Percentiles rank a stretch among this genome's conserved stretches.
phyloP scores from a whole-genome alignment of 2,113 vertebrate species.

The Clarias macrocephalus region DNA sequence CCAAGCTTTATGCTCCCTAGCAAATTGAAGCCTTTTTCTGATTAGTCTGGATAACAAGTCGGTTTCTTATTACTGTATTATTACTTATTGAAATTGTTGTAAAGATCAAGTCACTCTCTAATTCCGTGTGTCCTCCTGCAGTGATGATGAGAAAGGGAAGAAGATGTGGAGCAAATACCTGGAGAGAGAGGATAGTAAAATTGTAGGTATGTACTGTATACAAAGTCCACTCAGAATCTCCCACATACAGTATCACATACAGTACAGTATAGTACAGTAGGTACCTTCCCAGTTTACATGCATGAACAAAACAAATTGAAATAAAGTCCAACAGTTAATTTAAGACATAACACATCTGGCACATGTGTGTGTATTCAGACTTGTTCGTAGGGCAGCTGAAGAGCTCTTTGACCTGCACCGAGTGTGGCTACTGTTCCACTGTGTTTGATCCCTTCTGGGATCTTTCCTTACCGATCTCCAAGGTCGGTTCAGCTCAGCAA shows the following conservation, averaged over 20 bases:
- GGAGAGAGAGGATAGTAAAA: slow-evolving; percentile 92
- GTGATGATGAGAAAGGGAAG: slow-evolving; percentile 92
- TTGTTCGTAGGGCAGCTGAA: slow-evolving; percentile 96
- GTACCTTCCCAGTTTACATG: not conserved
- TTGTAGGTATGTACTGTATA: slow-evolving; percentile 81
- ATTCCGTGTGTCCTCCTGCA: slow-evolving; percentile 53
- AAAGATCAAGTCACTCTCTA: not conserved
- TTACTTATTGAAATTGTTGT: not conserved
- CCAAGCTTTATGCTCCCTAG: too few relatives aligned
- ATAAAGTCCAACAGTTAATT: not conserved
- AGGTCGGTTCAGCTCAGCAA: slow-evolving; percentile 73
- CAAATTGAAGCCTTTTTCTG: too few relatives aligned
- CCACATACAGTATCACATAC: too few relatives aligned
- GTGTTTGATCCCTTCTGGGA: slow-evolving; percentile 99
- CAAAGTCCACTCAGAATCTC: not conserved
- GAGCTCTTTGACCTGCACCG: slow-evolving; percentile 93
- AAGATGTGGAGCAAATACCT: slow-evolving; percentile 97
- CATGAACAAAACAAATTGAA: not conserved
- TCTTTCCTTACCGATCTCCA: slow-evolving; percentile 92
- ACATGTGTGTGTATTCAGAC: slow-evolving; percentile 70
- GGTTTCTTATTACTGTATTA: not conserved
- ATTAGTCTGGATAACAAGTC: too few relatives aligned
- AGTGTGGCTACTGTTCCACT: slow-evolving; percentile 95
- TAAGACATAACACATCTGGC: not conserved
- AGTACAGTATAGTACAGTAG: too few relatives aligned